Evolutionary conservation across 2,113 vertebrate species (phyloP).

Genomic region (Pteropus alecto): DNA sequence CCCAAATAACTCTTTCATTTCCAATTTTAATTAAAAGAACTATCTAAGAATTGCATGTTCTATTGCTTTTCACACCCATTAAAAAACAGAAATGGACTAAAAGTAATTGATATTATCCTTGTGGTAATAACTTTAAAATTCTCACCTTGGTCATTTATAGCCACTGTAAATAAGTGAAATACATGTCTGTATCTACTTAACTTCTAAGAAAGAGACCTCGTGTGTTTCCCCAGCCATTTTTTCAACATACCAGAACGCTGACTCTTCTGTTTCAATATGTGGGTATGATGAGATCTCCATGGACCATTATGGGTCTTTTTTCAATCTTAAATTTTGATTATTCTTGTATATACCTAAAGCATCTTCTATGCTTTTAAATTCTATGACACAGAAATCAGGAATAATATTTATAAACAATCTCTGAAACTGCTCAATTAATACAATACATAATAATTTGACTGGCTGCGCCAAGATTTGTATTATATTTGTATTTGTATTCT

Average conservation of each 20-base stretch:
- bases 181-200: not conserved
- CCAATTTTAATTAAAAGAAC: slow-evolving; percentile 74
- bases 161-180: not conserved
- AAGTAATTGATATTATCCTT: slow-evolving; percentile 60
- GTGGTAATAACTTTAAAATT: slow-evolving; percentile 47
- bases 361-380: slow-evolving; percentile 12
- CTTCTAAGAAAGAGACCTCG: not conserved
- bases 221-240: not conserved
- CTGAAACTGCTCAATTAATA: not conserved
- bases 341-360: not conserved
- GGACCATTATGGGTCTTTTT: not conserved
- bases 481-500: not conserved
- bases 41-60: slow-evolving; percentile 62
- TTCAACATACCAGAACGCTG: not conserved
- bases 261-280: slow-evolving; percentile 33
- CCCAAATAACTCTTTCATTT: slow-evolving; percentile 75
- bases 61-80: slow-evolving; percentile 49
- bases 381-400: slow-evolving; percentile 38
- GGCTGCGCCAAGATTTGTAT: not conserved
- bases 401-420: slow-evolving; percentile 2
- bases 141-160: not conserved
- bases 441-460: not conserved
- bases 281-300: not conserved
- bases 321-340: slow-evolving; percentile 33
- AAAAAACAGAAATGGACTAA: slow-evolving; percentile 59